A percentile compares a stretch with the other conserved stretches of the same genome.
phyloP scores from a whole-genome alignment of 2,888 invertebrate genomes.

The Malacosoma neustria region DNA sequence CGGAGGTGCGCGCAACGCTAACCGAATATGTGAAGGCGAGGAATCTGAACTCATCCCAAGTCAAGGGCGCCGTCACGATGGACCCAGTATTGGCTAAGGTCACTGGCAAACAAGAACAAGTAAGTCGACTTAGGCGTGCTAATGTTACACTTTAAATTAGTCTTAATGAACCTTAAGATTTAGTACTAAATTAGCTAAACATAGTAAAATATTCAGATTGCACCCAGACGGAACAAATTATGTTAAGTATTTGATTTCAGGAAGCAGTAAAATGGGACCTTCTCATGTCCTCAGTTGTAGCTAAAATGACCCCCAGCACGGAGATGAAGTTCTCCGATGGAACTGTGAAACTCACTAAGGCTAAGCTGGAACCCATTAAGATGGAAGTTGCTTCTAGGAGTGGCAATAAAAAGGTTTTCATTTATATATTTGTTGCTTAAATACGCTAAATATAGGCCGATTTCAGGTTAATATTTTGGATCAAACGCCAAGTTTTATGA shows the following conservation, averaged over 20 bases:
- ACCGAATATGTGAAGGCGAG: constrained; percentile 82
- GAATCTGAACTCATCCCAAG: constrained; percentile 42
- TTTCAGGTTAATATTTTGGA: too few relatives aligned
- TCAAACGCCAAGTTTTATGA: too few relatives aligned
- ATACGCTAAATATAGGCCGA: too few relatives aligned
- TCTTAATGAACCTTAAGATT: too few relatives aligned
- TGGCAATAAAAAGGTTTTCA: constrained; percentile 84
- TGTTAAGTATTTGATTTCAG: constrained; percentile 21
- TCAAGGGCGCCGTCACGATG: constrained; percentile 24
- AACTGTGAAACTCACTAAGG: constrained; percentile 63
- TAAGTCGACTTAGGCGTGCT: too few relatives aligned
- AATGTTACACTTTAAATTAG: too few relatives aligned
- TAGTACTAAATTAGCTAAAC: too few relatives aligned
- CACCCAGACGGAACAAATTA: too few relatives aligned
- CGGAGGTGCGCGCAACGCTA: constrained; percentile 54
- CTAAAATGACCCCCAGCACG: constrained; percentile 82
- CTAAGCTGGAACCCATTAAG: constrained; percentile 84
- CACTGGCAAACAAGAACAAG: constrained; percentile 16
- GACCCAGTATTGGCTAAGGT: constrained; percentile 34
- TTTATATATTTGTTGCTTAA: background rate
- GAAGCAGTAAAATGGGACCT: constrained; percentile 81
- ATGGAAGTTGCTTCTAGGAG: constrained; percentile 85
- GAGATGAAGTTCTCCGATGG: constrained; percentile 76
- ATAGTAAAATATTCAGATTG: too few relatives aligned
- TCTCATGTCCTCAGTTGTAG: constrained; percentile 77